Conservation (phyloP, 1,140 invertebrate species). For the Pollicipes pollicipes region DNA sequence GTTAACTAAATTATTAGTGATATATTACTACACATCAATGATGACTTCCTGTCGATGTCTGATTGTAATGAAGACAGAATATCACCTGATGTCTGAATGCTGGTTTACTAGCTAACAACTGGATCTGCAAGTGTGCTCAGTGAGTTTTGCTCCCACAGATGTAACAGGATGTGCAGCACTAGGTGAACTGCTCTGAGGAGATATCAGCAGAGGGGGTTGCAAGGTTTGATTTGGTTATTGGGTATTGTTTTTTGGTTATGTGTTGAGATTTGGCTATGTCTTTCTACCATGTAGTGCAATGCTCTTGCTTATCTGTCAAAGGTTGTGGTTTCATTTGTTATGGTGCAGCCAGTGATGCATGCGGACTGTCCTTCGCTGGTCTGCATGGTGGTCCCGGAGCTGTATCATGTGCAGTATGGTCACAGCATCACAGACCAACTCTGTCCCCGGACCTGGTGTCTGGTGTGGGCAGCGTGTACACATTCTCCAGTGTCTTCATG, state of each 20-base stretch:
- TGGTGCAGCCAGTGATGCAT: background rate
- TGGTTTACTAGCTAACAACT: too few species aligned
- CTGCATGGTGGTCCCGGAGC: background rate
- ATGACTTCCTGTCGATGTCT: constrained; percentile 1
- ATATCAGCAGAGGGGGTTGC: too few species aligned
- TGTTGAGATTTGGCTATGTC: background rate
- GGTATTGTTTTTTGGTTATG: background rate
- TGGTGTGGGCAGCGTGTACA: background rate
- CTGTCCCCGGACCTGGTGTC: background rate
- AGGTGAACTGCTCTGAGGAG: too few species aligned
- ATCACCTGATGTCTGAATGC: background rate
- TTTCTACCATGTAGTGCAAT: background rate
- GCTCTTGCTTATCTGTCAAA: too few species aligned
- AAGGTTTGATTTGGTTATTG: too few species aligned
- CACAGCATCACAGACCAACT: background rate
- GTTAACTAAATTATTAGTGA: too few species aligned
- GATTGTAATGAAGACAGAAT: background rate
- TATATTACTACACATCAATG: too few species aligned
- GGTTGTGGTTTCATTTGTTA: too few species aligned
- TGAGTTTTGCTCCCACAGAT: too few species aligned
- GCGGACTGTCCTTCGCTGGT: background rate
- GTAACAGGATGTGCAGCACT: too few species aligned
- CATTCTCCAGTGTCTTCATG: background rate
- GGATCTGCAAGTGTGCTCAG: too few species aligned
- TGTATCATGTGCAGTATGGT: background rate